Evolutionary conservation across 2,113 vertebrate genomes (phyloP), one percentile per base, ranked within the genome.

Genomic region (Neotoma lepida): DNA sequence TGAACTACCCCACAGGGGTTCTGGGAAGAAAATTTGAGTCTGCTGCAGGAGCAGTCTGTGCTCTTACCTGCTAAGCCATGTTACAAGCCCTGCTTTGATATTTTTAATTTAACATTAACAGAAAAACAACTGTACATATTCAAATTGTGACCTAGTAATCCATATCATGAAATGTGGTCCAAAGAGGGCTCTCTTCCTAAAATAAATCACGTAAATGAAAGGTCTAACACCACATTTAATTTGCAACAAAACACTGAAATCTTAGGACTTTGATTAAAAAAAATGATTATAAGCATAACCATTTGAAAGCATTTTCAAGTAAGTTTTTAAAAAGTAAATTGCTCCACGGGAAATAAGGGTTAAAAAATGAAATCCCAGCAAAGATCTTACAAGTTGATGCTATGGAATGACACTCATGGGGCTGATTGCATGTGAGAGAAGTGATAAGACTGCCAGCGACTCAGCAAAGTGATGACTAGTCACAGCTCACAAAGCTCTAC

Each of bases 31-130:
- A 63, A 44, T 7, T 44, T 44, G 39, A 49, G 44, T 33, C 3
- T 28, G 49, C 46, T 49, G 28, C 28, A 77, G 15, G 15, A 77
- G 28, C 28, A 51, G 44, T 49, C 26, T 30, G 6, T 30, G 44
- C 44, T 44, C 24, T 74, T 26, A 58, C 58, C 22, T 1, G 4
- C 56, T 41, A 3, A 41, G 56, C 24, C 13, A 61, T 17, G 24
- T 28, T 14, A 41, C 26, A 15, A 41, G 81, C 81, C 81, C 56
- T 84, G 24, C 30, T 46, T 68, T n/a, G 10, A 68, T 9, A 24
- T 58, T 88, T 88, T 66, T 33, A 74, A 95, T 9, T 93, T 80
- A 93, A 81, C 13, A 20, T 71, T 63, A 94, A 56, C 20, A 91
- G 28, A 24, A 26, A 44, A 86, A 93, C 7, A 58, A 71, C 28